Evolutionary conservation across 2,888 invertebrate genomes (phyloP), one percentile per base, ranked within the genome.

Genomic region (Dasysyrphus tricinctus): DNA sequence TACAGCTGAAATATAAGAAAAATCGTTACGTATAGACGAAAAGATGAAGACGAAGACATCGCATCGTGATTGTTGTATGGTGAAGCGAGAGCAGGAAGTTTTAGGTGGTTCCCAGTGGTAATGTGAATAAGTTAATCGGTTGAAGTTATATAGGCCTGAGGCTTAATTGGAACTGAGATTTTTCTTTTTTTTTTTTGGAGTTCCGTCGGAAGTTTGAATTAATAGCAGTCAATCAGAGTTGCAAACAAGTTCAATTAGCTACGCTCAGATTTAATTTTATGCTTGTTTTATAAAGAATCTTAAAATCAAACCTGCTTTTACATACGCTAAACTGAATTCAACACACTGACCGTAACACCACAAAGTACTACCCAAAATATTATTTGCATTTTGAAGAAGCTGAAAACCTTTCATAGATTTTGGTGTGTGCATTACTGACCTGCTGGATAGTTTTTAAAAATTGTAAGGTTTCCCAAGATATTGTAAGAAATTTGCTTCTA

Each of bases 131-230:
- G 77, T 76, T 72, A 70, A 56, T 39, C 32, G 39, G 54, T 14
- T 34, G 14, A 6, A 56, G 14, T 57, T 39, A n/a, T n/a, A n/a
- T n/a, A 49, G 32, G 14, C 47, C 24, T 19, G n/a, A 7, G 73
- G 56, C 44, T 56, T 75, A 80, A 84, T 80, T 79, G 79, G 73
- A 69, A n/a, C 16, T 32, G 65, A 67, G 67, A 73, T 73, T 77
- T 57, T 72, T 42, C 37, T 54, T 24, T 77, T 57, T 72, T 42
- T 29, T 54, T 24, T 24, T 65, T 34, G 19, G 12, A 79, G 73
- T 83, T 83, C 79, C 69, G 83, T 47, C 79, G 74, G 83, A 79
- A 75, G 75, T 75, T 63, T 34, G 51, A 57, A 65, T 65, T 61
- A 61, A 61, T 44, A 61, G 24, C 24, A 61, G 39, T 39, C 39